A percentile compares a stretch with the other conserved stretches of the same genome.
phyloP scores from a whole-genome alignment of 2,888 invertebrate species.

The Idaea straminata region DNA sequence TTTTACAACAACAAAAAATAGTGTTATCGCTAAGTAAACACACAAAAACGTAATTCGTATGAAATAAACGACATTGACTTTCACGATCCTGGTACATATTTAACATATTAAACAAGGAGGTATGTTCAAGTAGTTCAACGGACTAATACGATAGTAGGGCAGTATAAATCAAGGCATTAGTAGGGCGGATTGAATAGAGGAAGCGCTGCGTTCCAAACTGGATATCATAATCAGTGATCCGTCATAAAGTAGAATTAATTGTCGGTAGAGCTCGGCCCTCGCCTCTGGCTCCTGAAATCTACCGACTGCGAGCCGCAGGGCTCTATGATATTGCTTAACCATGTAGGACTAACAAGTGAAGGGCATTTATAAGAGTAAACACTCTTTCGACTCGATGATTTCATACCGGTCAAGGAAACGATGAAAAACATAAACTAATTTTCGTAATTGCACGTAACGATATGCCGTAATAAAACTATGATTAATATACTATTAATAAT shows the following conservation, averaged over 20 bases:
- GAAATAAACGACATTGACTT: conserved; percentile 36
- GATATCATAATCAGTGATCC: conserved; percentile 52
- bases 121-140: conserved; percentile 30
- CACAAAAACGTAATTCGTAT: conserved; percentile 7
- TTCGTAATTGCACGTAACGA: conserved; percentile 34
- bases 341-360: conserved; percentile 57
- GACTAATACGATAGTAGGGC: conserved; percentile 36
- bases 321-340: conserved; percentile 51
- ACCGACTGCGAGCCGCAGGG: conserved; percentile 38
- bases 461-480: conserved; percentile 34
- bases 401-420: conserved; percentile 73
- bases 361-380: conserved; percentile 61
- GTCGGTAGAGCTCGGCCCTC: conserved; percentile 28
- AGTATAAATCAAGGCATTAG: conserved; percentile 62
- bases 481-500: conserved; percentile 35
- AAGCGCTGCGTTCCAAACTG: conserved; percentile 35
- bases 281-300: conserved; percentile 48
- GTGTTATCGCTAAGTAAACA: not conserved
- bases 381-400: conserved; percentile 62
- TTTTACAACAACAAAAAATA: not conserved
- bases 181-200: conserved; percentile 47
- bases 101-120: conserved; percentile 36
- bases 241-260: conserved; percentile 47
- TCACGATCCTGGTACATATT: conserved; percentile 41
- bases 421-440: conserved; percentile 48